These are phyloP conservation scores for Apogon hyalosoma DNA, from an alignment of 2,797 vertebrate genomes.

Conservation along the genomic window DNA sequence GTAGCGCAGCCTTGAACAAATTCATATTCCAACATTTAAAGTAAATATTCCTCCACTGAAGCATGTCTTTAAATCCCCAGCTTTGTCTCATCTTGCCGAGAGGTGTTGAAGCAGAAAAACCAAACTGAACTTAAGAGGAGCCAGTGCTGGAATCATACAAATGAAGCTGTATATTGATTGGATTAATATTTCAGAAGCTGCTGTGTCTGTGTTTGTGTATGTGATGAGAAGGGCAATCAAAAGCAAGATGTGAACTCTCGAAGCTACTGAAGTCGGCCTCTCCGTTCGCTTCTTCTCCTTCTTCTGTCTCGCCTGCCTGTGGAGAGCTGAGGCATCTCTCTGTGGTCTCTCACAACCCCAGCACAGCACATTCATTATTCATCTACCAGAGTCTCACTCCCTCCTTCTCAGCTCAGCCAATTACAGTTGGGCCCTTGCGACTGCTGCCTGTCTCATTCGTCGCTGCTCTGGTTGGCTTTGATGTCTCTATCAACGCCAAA, in stretches of 20 bases:
- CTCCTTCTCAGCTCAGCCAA: slow-evolving; percentile 75
- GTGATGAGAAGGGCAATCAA: slow-evolving; percentile 50
- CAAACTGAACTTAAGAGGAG: slow-evolving; percentile 7
- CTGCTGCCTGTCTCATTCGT: slow-evolving; percentile 75
- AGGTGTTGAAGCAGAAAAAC: slow-evolving; percentile 14
- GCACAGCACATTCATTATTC: slow-evolving; percentile 76
- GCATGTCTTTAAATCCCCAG: background rate
- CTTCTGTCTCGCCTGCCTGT: slow-evolving; percentile 57
- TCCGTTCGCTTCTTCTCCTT: slow-evolving; percentile 17
- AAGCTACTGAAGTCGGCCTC: slow-evolving; percentile 44
- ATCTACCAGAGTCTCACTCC: slow-evolving; percentile 63
- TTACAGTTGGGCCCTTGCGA: slow-evolving; percentile 72
- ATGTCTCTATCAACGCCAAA: slow-evolving; percentile 81
- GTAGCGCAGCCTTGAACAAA: background rate
- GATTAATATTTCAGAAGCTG: slow-evolving; percentile 62
- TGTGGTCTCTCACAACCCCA: slow-evolving; percentile 61
- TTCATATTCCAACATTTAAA: slow-evolving; percentile 16
- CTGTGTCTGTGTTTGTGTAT: slow-evolving; percentile 27
- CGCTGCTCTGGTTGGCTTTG: slow-evolving; percentile 74
- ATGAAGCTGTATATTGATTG: slow-evolving; percentile 54
- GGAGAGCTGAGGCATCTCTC: slow-evolving; percentile 66
- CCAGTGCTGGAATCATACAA: slow-evolving; percentile 27
- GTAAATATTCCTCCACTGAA: slow-evolving; percentile 9
- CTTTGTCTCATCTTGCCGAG: slow-evolving; percentile 26
- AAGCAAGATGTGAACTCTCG: slow-evolving; percentile 40